phyloP scores from a whole-genome alignment of 92 coral and sea anemone species.

The Micromussa lordhowensis region DNA sequence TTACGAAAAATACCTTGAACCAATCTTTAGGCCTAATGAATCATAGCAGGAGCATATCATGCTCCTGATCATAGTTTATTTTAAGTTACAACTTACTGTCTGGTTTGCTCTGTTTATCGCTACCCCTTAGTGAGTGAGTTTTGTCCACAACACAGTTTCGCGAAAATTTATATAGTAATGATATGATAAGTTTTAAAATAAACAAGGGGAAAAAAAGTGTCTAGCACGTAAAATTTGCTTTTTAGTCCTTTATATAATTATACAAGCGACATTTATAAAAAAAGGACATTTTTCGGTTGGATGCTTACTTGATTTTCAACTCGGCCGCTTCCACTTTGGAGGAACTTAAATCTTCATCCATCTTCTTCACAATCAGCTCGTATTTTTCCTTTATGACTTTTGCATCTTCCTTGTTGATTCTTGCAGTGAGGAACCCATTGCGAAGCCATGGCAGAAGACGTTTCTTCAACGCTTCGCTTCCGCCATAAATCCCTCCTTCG shows the following conservation, averaged over 20 bases:
- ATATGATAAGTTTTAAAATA: not conserved
- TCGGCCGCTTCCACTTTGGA: conserved; percentile 72
- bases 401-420: conserved; percentile 56
- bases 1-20: not conserved
- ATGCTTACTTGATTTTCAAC: conserved; percentile 73
- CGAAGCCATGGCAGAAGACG: conserved; percentile 84
- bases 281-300: not conserved
- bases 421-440: conserved; percentile 40
- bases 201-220: not conserved
- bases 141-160: not conserved
- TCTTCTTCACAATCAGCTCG: conserved; percentile 58
- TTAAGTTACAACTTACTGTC: not conserved
- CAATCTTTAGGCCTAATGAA: not conserved
- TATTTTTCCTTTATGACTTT: conserved; percentile 65
- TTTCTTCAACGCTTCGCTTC: conserved; percentile 73
- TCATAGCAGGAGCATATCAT: too few relatives aligned
- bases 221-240: not conserved
- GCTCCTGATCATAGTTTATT: too few relatives aligned
- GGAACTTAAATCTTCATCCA: conserved; percentile 75
- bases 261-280: not conserved
- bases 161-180: not conserved
- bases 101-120: not conserved
- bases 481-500: conserved; percentile 81
- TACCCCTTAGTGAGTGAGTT: not conserved
- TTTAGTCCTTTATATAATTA: not conserved